Evolutionary conservation across 2,888 invertebrate genomes (phyloP), one percentile per base, ranked within the genome.

Genomic region (Elgonia sp.): DNA sequence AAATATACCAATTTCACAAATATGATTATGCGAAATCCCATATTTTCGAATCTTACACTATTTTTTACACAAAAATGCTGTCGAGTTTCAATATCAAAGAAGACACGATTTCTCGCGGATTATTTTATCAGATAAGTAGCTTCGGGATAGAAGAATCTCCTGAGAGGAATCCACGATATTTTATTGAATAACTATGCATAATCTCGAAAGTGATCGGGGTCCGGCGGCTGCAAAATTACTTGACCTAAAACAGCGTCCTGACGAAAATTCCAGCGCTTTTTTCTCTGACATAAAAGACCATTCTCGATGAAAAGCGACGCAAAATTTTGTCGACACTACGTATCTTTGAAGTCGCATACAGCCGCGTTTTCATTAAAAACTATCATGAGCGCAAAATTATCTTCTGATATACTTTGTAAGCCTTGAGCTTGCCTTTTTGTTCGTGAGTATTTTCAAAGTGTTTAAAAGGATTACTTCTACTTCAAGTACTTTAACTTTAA

Each of bases 381-480:
- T 81, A 81, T 72, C 72, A 63, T 81, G 70, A 39, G 37, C 53
- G 81, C 53, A 57, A 75, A 75, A 83, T 83, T 57, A 73, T 83
- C 83, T 67, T 55, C 50, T 50, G 75, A 67, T 75, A 83, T 39
- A 75, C 29, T 75, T 75, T 83, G 20, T 40, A 53, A 80, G 79
- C 69, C 46, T 46, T 37, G 65, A 65, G 65, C 65, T 65, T 4
- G n/a, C 53, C 53, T 82, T 73, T 82, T 73, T 73, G 65, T 73
- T 73, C 65, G 21, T 16, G 53, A 50, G 20, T 40, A 46, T 73
- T 73, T 65, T 73, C 73, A 73, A 73, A 73, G 50, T 62, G 73
- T 73, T 73, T 73, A 65, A 82, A 82, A 82, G 82, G 82, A 73
- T 82, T 82, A 73, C 82, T 73, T 82, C 65, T 73, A 73, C 82